Evolutionary conservation across 2,888 invertebrate genomes (phyloP).

Genomic region (Nowickia ferox): DNA sequence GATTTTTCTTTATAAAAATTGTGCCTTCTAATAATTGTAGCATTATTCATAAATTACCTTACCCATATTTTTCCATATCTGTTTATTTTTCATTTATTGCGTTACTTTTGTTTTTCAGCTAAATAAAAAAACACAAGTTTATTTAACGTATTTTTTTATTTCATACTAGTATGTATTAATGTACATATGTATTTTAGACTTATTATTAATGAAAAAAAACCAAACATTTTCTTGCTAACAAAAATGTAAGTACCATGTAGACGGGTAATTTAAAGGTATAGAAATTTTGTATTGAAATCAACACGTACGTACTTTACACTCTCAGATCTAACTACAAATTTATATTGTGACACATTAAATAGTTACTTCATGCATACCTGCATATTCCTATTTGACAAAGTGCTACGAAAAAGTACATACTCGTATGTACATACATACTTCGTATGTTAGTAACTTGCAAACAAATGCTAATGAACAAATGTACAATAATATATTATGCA

Average conservation of each 20-base stretch:
- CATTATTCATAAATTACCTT: neutral
- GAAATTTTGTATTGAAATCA: conserved; percentile 21
- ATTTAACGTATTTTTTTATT: no score
- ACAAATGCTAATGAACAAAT: conserved; percentile 61
- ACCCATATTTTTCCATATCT: conserved; percentile 11
- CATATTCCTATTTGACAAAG: conserved; percentile 42
- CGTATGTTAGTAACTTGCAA: conserved; percentile 34
- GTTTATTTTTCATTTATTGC: conserved; percentile 10
- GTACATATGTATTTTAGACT: neutral
- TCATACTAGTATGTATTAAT: no score
- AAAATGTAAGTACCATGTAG: conserved; percentile 7
- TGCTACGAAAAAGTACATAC: conserved; percentile 2
- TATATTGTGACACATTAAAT: conserved; percentile 58
- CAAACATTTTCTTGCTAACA: conserved; percentile 17
- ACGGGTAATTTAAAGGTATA: conserved; percentile 15
- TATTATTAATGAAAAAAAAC: neutral
- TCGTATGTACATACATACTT: neutral
- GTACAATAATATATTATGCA: conserved; percentile 44
- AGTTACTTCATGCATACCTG: conserved; percentile 55
- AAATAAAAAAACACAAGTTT: conserved; percentile 40
- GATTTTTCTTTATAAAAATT: neutral
- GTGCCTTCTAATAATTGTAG: neutral
- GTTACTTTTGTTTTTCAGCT: conserved; percentile 1
- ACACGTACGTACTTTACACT: conserved; percentile 40
- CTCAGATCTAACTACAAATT: conserved; percentile 5